These are phyloP conservation scores for Allacma fusca DNA, from an alignment of 2,888 invertebrate genomes.

Conservation along the genomic window DNA sequence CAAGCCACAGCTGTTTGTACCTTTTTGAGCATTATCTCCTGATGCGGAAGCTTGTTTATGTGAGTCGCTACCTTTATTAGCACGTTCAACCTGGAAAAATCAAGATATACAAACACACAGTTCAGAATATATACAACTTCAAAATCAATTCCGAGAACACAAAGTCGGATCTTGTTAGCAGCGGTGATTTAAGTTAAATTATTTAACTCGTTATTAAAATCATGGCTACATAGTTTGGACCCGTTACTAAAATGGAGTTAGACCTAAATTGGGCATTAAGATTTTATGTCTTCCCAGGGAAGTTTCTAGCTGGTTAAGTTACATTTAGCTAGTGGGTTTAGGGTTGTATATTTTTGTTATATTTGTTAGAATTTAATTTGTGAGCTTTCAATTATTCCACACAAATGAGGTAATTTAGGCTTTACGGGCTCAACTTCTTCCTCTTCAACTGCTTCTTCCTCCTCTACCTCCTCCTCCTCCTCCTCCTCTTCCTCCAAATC, in stretches of 20 bases:
- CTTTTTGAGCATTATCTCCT: conserved; percentile 3
- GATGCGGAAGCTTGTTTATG: not conserved
- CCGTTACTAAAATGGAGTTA: no score
- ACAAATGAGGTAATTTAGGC: not conserved
- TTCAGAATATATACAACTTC: no score
- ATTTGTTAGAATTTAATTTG: not conserved
- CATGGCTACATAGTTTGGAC: no score
- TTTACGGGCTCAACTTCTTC: not conserved
- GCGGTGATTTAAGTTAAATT: no score
- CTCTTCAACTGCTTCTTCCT: conserved; percentile 49
- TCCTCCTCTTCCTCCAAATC: conserved; percentile 61
- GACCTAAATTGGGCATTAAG: no score
- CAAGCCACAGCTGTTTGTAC: not conserved
- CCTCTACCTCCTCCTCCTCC: conserved; percentile 47
- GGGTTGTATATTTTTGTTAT: not conserved
- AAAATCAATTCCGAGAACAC: no score
- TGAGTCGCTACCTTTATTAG: not conserved
- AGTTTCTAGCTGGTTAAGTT: no score
- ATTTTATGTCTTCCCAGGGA: no score
- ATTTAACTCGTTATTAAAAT: no score
- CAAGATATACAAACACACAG: not conserved
- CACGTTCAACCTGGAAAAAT: conserved; percentile 5
- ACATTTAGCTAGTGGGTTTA: no score
- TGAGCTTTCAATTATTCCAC: not conserved
- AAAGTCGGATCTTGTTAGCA: no score